These are phyloP conservation scores for Hemiprocne comata DNA, from an alignment of 2,113 vertebrate species.

Conservation along the genomic window DNA sequence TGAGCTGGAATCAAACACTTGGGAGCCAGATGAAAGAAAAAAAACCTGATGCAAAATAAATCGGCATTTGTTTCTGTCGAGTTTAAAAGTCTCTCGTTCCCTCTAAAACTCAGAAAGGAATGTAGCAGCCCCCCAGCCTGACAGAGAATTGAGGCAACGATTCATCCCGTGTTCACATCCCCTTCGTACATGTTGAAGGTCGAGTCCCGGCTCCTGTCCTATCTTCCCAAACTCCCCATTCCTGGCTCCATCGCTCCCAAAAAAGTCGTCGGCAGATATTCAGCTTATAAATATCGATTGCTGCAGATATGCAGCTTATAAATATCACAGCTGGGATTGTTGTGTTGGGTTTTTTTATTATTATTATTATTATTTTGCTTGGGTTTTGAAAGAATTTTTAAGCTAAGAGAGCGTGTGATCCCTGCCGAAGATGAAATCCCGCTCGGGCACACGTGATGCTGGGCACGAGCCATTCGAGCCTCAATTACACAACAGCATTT, in stretches of 20 bases:
- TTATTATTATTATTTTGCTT: no score
- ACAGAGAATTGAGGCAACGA: neutral
- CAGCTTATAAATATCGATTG: no score
- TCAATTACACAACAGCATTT: conserved; percentile 55
- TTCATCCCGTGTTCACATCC: conserved; percentile 51
- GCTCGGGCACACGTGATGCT: conserved; percentile 26
- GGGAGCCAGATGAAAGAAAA: neutral
- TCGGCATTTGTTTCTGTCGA: neutral
- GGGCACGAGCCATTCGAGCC: conserved; percentile 33
- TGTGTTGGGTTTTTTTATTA: no score
- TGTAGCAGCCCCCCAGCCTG: neutral
- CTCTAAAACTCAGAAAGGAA: neutral
- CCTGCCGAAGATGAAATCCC: neutral
- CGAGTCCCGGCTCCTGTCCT: neutral
- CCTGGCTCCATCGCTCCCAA: conserved; percentile 3
- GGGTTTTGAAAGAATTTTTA: neutral
- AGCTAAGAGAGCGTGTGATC: neutral
- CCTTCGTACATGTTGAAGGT: neutral
- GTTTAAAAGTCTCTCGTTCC: neutral
- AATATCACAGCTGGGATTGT: neutral
- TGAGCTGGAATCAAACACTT: neutral
- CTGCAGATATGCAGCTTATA: no score
- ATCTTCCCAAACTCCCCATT: neutral
- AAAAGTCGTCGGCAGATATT: neutral
- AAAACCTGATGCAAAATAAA: neutral